Percentiles rank a stretch among this genome's conserved stretches.
Conservation (phyloP, 2,113 vertebrate genomes). For the Uria aalge region DNA sequence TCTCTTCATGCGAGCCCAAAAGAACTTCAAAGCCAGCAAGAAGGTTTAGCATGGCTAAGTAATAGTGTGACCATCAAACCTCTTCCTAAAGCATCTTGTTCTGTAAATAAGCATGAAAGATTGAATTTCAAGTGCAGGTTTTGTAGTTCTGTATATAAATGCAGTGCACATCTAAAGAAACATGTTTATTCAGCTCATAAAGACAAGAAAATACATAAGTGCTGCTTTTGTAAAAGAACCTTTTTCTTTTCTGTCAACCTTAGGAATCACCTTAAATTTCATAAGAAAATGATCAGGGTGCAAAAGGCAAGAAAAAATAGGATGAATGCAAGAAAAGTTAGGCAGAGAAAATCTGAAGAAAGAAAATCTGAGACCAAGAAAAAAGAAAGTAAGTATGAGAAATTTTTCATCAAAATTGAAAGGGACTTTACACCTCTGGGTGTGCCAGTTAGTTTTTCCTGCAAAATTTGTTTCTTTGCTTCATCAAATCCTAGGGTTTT, state of each 20-base stretch:
- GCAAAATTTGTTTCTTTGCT: conserved; percentile 42
- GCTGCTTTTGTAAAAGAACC: conserved; percentile 38
- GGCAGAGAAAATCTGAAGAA: not conserved
- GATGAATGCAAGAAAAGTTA: not conserved
- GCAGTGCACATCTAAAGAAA: not conserved
- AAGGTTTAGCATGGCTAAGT: not conserved
- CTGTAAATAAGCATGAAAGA: not conserved
- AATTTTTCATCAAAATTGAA: conserved; percentile 43
- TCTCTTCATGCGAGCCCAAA: not conserved
- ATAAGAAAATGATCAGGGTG: not conserved
- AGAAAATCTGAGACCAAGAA: not conserved
- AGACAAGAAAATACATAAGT: conserved; percentile 41
- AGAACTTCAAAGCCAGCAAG: not conserved
- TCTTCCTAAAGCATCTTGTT: not conserved
- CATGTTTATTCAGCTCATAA: conserved; percentile 45
- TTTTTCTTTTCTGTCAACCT: conserved; percentile 42
- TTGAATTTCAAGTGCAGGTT: conserved; percentile 28
- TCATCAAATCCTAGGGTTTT: conserved; percentile 33
- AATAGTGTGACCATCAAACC: not conserved
- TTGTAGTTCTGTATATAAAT: conserved; percentile 11
- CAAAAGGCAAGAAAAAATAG: conserved; percentile 19
- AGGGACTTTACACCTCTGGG: not conserved
- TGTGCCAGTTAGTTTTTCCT: conserved; percentile 36
- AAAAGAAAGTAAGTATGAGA: conserved; percentile 31
- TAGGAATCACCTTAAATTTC: conserved; percentile 31